Percentiles rank a stretch among this genome's conserved stretches.
These are phyloP conservation scores for Pegea sp. DNA, from an alignment of 23 tunicate species.

Conservation along the genomic window DNA sequence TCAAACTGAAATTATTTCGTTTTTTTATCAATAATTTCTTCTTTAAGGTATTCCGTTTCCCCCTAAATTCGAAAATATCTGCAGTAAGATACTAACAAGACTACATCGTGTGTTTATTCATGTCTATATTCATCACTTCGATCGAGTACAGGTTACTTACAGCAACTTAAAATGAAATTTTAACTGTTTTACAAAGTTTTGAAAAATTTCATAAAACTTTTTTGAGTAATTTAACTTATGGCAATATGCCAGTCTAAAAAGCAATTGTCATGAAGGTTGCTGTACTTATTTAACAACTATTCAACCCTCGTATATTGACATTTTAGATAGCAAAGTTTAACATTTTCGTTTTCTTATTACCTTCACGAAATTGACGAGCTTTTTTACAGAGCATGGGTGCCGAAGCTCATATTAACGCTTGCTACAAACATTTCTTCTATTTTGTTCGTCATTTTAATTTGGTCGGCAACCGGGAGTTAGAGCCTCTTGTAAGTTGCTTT, in stretches of 20 bases:
- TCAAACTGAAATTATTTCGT: background rate
- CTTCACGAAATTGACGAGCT: too few species aligned
- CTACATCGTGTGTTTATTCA: slow-evolving; percentile 93
- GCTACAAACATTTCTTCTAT: slow-evolving; percentile 92
- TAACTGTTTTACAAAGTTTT: background rate
- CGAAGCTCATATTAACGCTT: slow-evolving; percentile 96
- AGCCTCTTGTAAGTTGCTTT: slow-evolving; percentile 85
- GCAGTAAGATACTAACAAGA: slow-evolving; percentile 78
- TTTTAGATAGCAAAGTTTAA: too few species aligned
- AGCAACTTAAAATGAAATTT: background rate
- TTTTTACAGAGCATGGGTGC: slow-evolving; percentile 92
- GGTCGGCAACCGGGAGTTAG: slow-evolving; percentile 70
- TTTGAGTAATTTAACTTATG: background rate
- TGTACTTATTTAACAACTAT: too few species aligned
- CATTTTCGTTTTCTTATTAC: too few species aligned
- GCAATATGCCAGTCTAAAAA: too few species aligned
- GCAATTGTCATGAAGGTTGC: too few species aligned
- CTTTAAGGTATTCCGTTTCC: slow-evolving; percentile 82
- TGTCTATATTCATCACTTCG: slow-evolving; percentile 93
- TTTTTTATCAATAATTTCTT: slow-evolving; percentile 1
- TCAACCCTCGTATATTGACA: too few species aligned
- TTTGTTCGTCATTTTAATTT: slow-evolving; percentile 47
- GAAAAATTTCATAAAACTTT: background rate
- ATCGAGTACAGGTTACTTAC: slow-evolving; percentile 59
- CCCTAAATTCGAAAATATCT: slow-evolving; percentile 34